phyloP scores from a whole-genome alignment of 2,797 vertebrate species.

The Mus minutoides region DNA sequence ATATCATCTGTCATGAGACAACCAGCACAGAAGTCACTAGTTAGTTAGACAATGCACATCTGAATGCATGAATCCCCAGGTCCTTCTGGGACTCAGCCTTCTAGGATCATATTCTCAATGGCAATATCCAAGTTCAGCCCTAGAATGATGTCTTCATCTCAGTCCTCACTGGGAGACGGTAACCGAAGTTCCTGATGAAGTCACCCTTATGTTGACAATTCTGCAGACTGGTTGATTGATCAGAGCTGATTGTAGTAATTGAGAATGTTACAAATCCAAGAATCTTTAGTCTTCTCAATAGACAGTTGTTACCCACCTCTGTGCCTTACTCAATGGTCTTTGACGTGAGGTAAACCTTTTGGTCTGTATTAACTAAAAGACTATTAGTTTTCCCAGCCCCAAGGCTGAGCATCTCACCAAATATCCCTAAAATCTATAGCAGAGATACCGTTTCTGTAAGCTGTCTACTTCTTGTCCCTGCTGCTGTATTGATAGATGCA shows the following conservation, averaged over 20 bases:
- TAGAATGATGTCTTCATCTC: not conserved
- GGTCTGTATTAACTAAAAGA: not conserved
- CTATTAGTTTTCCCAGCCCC: not conserved
- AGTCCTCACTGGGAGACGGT: not conserved
- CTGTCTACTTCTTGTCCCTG: not conserved
- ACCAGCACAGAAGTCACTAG: not conserved
- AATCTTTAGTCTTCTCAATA: not conserved
- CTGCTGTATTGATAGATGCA: not conserved
- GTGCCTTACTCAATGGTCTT: not conserved
- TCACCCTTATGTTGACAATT: not conserved
- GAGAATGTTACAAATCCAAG: not conserved
- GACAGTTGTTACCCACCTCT: not conserved
- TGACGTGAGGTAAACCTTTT: not conserved
- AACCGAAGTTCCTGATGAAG: not conserved
- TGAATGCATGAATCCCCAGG: not conserved
- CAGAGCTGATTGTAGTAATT: not conserved
- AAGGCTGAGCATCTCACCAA: not conserved
- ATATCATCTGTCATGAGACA: not conserved
- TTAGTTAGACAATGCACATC: not conserved
- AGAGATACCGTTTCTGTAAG: not conserved
- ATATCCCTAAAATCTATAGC: not conserved
- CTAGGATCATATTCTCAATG: not conserved
- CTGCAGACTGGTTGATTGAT: not conserved
- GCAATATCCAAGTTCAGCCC: not conserved
- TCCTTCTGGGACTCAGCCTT: not conserved